Evolutionary conservation across 2,113 vertebrate species (phyloP).

Genomic region (Tauraco erythrolophus): DNA sequence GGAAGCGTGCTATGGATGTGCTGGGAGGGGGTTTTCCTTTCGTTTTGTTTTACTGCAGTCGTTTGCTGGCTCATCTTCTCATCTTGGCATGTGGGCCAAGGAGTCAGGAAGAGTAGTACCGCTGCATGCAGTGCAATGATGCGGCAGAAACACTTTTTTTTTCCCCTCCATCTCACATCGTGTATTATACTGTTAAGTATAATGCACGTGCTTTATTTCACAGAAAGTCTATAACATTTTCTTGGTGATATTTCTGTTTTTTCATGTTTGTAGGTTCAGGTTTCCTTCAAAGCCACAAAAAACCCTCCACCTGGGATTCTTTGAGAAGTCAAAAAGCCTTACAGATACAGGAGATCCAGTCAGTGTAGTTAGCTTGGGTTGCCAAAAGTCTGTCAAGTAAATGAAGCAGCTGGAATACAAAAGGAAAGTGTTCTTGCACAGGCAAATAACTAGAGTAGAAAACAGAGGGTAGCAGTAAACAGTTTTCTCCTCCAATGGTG

Average conservation of each 20-base stretch:
- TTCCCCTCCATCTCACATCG: fast-evolving
- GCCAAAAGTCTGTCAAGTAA: not conserved
- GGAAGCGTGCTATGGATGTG: fast-evolving
- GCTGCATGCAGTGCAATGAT: fast-evolving
- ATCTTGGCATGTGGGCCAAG: not conserved
- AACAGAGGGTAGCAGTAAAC: not conserved
- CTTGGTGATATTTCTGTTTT: not conserved
- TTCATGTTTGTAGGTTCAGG: not conserved
- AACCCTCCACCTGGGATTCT: not conserved
- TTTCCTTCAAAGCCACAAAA: not conserved
- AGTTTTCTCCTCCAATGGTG: not conserved
- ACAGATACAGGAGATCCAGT: not conserved
- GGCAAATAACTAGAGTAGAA: not conserved
- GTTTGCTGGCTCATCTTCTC: not conserved
- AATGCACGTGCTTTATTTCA: not conserved
- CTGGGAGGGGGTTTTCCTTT: not conserved
- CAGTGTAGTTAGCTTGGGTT: not conserved
- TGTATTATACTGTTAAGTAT: not conserved
- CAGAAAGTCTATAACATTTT: not conserved
- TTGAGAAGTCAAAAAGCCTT: not conserved
- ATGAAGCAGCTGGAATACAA: not conserved
- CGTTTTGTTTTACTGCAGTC: fast-evolving
- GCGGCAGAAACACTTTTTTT: not conserved
- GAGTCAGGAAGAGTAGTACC: not conserved
- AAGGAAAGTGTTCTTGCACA: not conserved